Percentiles rank a stretch among this genome's conserved stretches.
These are phyloP conservation scores for Phataginus tetradactyla DNA, from an alignment of 2,797 vertebrate species.

Conservation along the genomic window DNA sequence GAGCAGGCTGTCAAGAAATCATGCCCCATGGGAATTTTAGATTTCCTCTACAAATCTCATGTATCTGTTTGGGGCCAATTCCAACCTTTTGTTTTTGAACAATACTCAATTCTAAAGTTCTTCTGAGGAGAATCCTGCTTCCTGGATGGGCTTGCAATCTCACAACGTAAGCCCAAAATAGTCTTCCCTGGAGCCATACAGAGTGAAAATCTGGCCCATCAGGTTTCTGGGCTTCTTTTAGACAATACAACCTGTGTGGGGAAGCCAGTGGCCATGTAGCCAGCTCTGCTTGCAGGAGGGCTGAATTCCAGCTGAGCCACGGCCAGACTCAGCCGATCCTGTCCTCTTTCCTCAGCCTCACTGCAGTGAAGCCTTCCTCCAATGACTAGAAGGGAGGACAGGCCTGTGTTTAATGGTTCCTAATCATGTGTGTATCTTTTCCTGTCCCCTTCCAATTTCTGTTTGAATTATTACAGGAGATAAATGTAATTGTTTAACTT, in stretches of 20 bases:
- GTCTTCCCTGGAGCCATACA: not conserved
- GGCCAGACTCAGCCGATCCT: not conserved
- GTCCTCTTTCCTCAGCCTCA: not conserved
- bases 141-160: not conserved
- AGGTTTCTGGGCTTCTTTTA: not conserved
- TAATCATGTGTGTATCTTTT: not conserved
- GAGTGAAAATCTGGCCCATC: not conserved
- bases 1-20: not conserved
- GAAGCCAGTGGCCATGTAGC: not conserved
- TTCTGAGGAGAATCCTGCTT: slow-evolving; percentile 3
- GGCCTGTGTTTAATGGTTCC: not conserved
- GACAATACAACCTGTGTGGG: not conserved
- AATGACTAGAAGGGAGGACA: not conserved
- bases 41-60: slow-evolving; percentile 47
- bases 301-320: not conserved
- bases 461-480: not conserved
- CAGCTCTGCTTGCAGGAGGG: not conserved
- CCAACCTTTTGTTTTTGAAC: slow-evolving; percentile 56
- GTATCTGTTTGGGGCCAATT: slow-evolving; percentile 30
- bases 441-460: not conserved
- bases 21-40: not conserved
- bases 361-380: not conserved
- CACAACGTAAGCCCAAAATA: not conserved
- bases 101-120: slow-evolving; percentile 55
- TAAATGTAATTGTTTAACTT: not conserved